Evolutionary conservation across 2,113 vertebrate species (phyloP).

Genomic region (Leptocoma aspasia): DNA sequence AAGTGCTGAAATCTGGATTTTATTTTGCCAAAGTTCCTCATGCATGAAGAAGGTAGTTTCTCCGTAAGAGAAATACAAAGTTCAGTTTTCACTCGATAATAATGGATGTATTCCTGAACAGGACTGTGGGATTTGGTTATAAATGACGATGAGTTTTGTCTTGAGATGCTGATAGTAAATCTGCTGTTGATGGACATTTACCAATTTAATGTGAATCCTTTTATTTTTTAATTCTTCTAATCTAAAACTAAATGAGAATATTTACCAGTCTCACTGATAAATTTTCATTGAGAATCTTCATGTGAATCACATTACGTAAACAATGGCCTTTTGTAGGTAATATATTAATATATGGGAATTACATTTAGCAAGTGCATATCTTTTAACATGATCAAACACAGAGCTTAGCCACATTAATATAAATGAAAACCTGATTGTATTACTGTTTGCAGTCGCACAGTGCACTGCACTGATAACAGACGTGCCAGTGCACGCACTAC

Average conservation of each 20-base stretch:
- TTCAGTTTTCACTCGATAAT: neutral
- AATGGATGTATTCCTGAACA: neutral
- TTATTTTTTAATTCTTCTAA: neutral
- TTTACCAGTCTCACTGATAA: slow-evolving; percentile 57
- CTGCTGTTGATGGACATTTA: slow-evolving; percentile 5
- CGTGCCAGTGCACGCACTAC: slow-evolving; percentile 14
- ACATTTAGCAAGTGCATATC: slow-evolving; percentile 55
- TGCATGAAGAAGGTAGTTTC: neutral
- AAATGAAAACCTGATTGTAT: slow-evolving; percentile 67
- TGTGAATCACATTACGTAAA: slow-evolving; percentile 55
- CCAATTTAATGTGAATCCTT: neutral
- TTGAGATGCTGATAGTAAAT: slow-evolving; percentile 26
- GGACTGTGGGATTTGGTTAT: neutral
- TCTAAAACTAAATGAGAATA: slow-evolving; percentile 55
- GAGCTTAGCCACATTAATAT: slow-evolving; percentile 71
- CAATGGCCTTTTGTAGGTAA: slow-evolving; percentile 65
- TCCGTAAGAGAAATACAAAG: neutral
- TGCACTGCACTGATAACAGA: slow-evolving; percentile 40
- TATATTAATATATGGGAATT: slow-evolving; percentile 71
- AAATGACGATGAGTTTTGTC: slow-evolving; percentile 49
- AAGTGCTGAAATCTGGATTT: neutral
- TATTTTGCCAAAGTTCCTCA: neutral
- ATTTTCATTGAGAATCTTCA: slow-evolving; percentile 50
- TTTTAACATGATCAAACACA: slow-evolving; percentile 69
- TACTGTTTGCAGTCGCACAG: slow-evolving; percentile 27